These are phyloP conservation scores for Platyrinchus mystaceus DNA, from an alignment of 2,797 vertebrate genomes.

Conservation along the genomic window DNA sequence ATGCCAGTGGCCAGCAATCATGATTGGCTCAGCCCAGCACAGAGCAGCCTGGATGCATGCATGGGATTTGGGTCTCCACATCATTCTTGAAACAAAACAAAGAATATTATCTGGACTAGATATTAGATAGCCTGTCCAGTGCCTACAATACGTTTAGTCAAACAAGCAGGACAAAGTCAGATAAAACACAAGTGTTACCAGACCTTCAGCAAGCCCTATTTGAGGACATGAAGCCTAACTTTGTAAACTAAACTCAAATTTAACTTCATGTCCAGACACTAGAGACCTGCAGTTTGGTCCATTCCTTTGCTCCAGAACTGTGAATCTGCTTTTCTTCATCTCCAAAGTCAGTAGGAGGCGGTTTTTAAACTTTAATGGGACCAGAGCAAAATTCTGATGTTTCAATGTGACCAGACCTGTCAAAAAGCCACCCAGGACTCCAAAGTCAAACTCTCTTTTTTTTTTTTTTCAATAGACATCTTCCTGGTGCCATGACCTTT, in stretches of 20 bases:
- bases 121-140: not conserved
- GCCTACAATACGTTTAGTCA: not conserved
- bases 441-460: not conserved
- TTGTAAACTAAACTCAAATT: not conserved
- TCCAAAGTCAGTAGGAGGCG: not conserved
- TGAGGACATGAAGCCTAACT: not conserved
- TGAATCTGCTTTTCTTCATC: not conserved
- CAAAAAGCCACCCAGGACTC: not conserved
- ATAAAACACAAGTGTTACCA: not conserved
- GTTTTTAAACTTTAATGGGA: not conserved
- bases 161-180: not conserved
- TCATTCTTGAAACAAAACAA: not conserved
- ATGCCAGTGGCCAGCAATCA: not conserved
- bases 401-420: not conserved
- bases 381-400: not conserved
- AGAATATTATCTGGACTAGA: not conserved
- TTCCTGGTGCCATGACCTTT: not conserved
- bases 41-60: fast-evolving
- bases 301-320: not conserved
- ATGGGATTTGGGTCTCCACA: not conserved
- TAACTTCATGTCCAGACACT: not conserved
- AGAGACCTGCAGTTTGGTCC: not conserved
- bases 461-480: not conserved
- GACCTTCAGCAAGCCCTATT: not conserved
- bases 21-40: not conserved